Percentiles rank a stretch among this genome's conserved stretches.
Evolutionary conservation across 2,888 invertebrate species (phyloP).

Genomic region (Arctia plantaginis): DNA sequence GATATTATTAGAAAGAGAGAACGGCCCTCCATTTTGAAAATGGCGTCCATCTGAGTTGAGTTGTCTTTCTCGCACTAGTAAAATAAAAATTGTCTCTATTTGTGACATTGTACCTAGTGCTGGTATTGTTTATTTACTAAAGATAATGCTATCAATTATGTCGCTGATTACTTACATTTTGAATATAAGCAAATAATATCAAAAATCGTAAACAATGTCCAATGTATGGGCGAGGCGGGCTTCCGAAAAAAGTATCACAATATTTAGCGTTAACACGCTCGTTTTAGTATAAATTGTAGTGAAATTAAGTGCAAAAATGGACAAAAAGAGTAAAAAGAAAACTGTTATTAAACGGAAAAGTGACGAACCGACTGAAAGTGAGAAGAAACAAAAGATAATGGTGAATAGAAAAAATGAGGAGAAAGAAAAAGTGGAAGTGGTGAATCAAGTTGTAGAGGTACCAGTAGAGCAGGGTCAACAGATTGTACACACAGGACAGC

Average conservation of each 20-base stretch:
- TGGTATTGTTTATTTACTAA: not conserved
- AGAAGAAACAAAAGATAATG: conserved; percentile 79
- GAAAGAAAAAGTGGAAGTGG: conserved; percentile 79
- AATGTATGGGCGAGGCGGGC: conserved; percentile 65
- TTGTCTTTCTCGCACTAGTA: conserved; percentile 79
- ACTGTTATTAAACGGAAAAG: conserved; percentile 82
- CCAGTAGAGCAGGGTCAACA: conserved; percentile 82
- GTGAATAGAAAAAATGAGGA: conserved; percentile 74
- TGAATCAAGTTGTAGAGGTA: conserved; percentile 81
- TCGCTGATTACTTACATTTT: not conserved
- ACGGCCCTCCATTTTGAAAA: conserved; percentile 60
- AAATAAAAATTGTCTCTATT: conserved; percentile 56
- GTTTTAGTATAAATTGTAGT: conserved; percentile 41
- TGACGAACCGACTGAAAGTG: conserved; percentile 76
- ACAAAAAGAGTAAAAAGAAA: conserved; percentile 85
- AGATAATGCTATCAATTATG: not conserved
- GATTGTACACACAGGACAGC: conserved; percentile 80
- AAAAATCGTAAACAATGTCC: conserved; percentile 61
- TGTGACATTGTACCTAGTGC: conserved; percentile 54
- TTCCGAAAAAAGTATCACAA: conserved; percentile 40
- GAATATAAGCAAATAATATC: not conserved
- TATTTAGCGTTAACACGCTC: conserved; percentile 49
- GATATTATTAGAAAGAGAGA: conserved; percentile 42
- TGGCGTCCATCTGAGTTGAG: conserved; percentile 84
- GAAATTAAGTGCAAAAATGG: conserved; percentile 75